Base-by-base conservation (phyloP, 2,888 invertebrate species). In the Drosophila atroscutellata region DNA sequence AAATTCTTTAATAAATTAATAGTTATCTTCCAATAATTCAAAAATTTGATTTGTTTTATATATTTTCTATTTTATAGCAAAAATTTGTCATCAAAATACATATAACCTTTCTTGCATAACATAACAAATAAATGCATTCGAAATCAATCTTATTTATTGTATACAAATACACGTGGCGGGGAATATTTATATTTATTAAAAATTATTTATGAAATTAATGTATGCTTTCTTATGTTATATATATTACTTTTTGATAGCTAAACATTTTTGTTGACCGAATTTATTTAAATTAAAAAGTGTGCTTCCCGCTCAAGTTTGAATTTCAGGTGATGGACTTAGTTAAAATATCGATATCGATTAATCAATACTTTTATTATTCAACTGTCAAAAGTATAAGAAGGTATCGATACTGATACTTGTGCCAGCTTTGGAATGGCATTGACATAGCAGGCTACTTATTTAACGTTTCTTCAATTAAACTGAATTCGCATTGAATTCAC, bases 391-490 rank as follows among this genome's bases (percentile, higher is more conserved):
- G 15, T 20, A 9, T 20, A 20, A 20, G 20, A 32, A 45, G 45
- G 24, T 45, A 45, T 45, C 45, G 45, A 32, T 49, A 28, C 34
- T 55, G 49, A 65, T 55, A 32, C 5, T 11, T 3, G 18, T 5
- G 2, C 9, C 20, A 65, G 9, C 8, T 24, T 24, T 18, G 0
- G 2, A 8, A 20, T 1, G 2, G 6, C 20, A 49, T 4, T 7
- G n/a, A 5, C 6, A 28, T 50, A 11, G 3, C 4, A 15, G n/a
- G 0, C 2, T 49, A 18, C n/a, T 28, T 39, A 1, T 20, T 32
- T 15, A 1, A 1, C 3, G 2, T 32, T 28, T 28, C 13, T n/a
- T 34, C 3, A 50, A 39, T 50, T 34, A 28, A 45, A 36, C 2
- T n/a, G 8, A 11, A 15, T 13, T 11, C 24, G 13, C 18, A 24